A percentile compares a stretch with the other conserved stretches of the same genome.
Evolutionary conservation across 1,140 invertebrate species (phyloP).

Genomic region (Sycophaga agraensis): DNA sequence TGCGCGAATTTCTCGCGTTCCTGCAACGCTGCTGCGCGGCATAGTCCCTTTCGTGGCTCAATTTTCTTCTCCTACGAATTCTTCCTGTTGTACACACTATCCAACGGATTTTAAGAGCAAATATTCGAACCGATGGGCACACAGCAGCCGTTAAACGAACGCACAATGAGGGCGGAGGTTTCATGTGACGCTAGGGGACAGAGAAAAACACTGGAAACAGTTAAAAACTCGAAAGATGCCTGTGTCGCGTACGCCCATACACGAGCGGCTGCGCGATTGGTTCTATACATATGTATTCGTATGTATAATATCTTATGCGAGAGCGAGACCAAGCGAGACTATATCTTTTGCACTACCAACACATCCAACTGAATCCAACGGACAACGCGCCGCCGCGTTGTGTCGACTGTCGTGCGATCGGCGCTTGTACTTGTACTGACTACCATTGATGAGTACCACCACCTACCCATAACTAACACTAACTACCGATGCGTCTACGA

Average conservation of each 20-base stretch:
- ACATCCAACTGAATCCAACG: no score
- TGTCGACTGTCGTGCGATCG: not conserved
- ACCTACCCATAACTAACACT: no score
- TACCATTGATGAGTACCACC: no score
- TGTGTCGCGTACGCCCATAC: not conserved
- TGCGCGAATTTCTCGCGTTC: slow-evolving; percentile 16
- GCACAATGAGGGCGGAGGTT: slow-evolving; percentile 5
- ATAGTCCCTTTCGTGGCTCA: slow-evolving; percentile 2
- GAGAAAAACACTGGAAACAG: slow-evolving; percentile 7
- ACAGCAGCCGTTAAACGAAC: not conserved
- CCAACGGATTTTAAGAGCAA: no score
- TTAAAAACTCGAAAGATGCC: not conserved
- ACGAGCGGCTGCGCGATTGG: not conserved
- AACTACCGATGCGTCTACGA: not conserved
- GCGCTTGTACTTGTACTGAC: no score
- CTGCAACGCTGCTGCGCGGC: not conserved
- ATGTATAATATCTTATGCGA: no score
- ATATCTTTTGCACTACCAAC: no score
- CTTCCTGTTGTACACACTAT: not conserved
- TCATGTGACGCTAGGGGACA: not conserved
- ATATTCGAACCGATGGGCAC: not conserved
- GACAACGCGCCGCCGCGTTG: not conserved
- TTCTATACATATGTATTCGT: no score
- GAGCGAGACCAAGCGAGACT: no score
- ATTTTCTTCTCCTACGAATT: not conserved